Percentiles rank a stretch among this genome's conserved stretches.
phyloP scores from a whole-genome alignment of 1,140 invertebrate genomes.

The Lepidotrigona ventralis region DNA sequence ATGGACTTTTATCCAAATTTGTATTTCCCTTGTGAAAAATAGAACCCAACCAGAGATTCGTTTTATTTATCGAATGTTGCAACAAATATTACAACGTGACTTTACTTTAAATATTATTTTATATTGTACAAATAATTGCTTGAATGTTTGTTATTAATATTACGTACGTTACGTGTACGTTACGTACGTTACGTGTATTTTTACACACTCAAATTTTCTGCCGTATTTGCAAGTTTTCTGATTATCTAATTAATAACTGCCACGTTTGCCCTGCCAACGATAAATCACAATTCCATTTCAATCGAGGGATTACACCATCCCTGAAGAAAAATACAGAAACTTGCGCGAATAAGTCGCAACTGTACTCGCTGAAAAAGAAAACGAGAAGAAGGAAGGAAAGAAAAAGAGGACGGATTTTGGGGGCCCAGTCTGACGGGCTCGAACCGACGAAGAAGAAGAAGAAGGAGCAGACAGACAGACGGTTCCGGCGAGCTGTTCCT shows the following conservation, averaged over 20 bases:
- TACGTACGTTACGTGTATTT: too few relatives aligned
- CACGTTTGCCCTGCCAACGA: too few relatives aligned
- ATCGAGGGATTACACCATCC: neutral
- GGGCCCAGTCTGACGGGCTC: neutral
- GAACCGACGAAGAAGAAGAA: slow-evolving; percentile 15
- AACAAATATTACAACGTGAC: too few relatives aligned
- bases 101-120: too few relatives aligned
- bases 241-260: too few relatives aligned
- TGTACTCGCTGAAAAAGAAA: neutral
- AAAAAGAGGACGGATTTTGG: slow-evolving; percentile 17
- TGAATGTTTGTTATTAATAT: neutral
- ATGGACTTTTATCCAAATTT: too few relatives aligned
- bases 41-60: too few relatives aligned
- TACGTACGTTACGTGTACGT: neutral
- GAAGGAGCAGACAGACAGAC: slow-evolving; percentile 16
- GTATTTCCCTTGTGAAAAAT: too few relatives aligned
- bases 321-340: neutral
- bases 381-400: neutral
- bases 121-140: neutral
- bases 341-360: neutral
- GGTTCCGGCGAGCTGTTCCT: slow-evolving; percentile 27
- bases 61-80: too few relatives aligned
- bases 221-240: neutral
- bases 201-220: neutral
- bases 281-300: neutral